phyloP scores from a whole-genome alignment of 2,113 vertebrate species.

The Cephalopholis sonnerati region DNA sequence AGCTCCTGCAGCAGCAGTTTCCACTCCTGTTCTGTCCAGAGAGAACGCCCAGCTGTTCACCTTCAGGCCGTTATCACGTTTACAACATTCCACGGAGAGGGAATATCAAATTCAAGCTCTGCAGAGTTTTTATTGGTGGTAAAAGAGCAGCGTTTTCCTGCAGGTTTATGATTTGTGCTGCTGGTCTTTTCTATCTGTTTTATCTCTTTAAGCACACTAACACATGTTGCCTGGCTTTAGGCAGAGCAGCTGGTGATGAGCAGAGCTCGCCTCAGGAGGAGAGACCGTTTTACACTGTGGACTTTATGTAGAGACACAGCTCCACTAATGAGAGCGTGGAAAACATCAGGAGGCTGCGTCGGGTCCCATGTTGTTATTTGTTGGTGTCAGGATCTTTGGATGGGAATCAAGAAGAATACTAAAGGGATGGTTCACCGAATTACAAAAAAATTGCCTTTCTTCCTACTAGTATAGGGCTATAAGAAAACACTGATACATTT shows the following conservation, averaged over 20 bases:
- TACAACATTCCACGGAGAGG: constrained; percentile 32
- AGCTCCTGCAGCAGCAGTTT: constrained; percentile 6
- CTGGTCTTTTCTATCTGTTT: constrained; percentile 10
- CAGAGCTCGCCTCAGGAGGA: constrained; percentile 6
- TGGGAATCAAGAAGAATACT: too few species aligned
- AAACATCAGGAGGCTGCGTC: constrained; percentile 30
- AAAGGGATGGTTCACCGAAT: too few species aligned
- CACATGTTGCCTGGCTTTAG: constrained; percentile 31
- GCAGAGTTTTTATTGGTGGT: constrained; percentile 30
- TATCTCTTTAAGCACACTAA: not conserved
- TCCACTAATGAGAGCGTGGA: constrained; percentile 46
- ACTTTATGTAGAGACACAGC: constrained; percentile 40
- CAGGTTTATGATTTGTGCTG: constrained; percentile 51
- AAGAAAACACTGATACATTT: too few species aligned
- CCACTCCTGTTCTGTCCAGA: not conserved
- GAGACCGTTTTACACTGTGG: constrained; percentile 29
- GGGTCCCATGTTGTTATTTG: not conserved
- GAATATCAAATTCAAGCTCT: constrained; percentile 50
- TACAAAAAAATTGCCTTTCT: too few species aligned
- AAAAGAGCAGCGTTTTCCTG: constrained; percentile 43
- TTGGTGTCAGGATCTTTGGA: too few species aligned
- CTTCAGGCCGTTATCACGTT: constrained; percentile 40
- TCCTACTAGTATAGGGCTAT: too few species aligned
- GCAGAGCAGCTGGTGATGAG: constrained; percentile 53
- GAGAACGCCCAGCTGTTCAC: constrained; percentile 47